phyloP scores from a whole-genome alignment of 2,113 vertebrate species.

The Nannospalax galili region DNA sequence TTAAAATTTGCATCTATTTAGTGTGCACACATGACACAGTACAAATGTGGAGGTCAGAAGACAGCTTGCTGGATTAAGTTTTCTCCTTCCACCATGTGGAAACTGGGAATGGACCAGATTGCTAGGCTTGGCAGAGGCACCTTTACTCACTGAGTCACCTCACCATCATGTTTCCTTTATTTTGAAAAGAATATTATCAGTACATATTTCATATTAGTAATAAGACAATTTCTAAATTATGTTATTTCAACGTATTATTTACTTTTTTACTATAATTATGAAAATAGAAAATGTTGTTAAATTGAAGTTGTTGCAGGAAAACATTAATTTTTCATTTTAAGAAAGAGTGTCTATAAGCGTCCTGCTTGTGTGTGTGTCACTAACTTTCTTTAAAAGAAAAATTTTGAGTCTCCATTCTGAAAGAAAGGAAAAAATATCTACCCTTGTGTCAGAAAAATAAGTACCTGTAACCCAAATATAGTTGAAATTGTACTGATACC shows the following conservation, averaged over 20 bases:
- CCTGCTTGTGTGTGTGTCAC: not conserved
- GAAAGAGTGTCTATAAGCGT: not conserved
- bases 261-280: too few relatives aligned
- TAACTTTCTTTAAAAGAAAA: slow-evolving; percentile 66
- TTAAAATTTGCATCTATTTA: not conserved
- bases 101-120: not conserved
- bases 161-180: not conserved
- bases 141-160: not conserved
- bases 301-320: too few relatives aligned
- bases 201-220: not conserved
- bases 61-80: not conserved
- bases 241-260: slow-evolving; percentile 14
- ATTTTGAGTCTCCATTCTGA: slow-evolving; percentile 65
- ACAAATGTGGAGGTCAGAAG: not conserved
- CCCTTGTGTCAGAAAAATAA: slow-evolving; percentile 71
- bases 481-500: not conserved
- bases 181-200: too few relatives aligned
- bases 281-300: too few relatives aligned
- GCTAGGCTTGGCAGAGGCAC: not conserved
- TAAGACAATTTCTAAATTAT: not conserved
- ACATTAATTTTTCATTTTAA: too few relatives aligned
- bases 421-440: slow-evolving; percentile 66
- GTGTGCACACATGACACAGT: not conserved
- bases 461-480: slow-evolving; percentile 49
- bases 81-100: not conserved